phyloP scores from a whole-genome alignment of 2,113 vertebrate species.

The Daubentonia madagascariensis region DNA sequence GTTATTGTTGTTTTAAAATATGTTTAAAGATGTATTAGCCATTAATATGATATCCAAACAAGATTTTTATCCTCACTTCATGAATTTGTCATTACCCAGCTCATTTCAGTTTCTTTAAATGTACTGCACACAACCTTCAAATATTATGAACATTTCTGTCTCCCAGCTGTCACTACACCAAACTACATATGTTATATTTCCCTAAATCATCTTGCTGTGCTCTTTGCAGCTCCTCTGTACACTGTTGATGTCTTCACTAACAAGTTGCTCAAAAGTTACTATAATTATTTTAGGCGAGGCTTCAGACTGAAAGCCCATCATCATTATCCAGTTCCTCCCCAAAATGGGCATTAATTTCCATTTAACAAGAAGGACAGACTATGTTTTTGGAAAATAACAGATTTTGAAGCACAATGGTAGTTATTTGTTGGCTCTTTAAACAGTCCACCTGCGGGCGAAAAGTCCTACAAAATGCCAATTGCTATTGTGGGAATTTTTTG shows the following conservation, averaged over 20 bases:
- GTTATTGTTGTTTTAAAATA: not conserved
- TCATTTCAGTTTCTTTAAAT: constrained; percentile 57
- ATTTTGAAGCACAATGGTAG: not conserved
- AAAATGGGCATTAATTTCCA: not conserved
- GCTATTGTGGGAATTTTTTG: not conserved
- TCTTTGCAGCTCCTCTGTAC: constrained; percentile 46
- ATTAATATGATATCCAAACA: not conserved
- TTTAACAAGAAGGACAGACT: not conserved
- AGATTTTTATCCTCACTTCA: constrained; percentile 5
- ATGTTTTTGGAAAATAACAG: constrained; percentile 41
- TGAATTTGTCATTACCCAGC: constrained; percentile 43
- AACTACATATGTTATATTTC: constrained; percentile 68
- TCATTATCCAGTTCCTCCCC: not conserved
- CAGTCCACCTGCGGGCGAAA: not conserved
- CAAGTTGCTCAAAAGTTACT: not conserved
- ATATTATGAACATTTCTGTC: constrained; percentile 76
- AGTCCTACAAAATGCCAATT: constrained; percentile 9
- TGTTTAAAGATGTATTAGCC: not conserved
- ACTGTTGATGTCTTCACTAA: constrained; percentile 5
- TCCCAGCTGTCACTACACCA: constrained; percentile 76
- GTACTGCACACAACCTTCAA: constrained; percentile 72
- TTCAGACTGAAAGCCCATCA: not conserved
- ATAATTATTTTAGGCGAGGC: constrained; percentile 16
- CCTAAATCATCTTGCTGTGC: constrained; percentile 65
- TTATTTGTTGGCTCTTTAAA: not conserved